These are phyloP conservation scores for Conus canariensis DNA, from an alignment of 2,888 invertebrate genomes.

Conservation along the genomic window DNA sequence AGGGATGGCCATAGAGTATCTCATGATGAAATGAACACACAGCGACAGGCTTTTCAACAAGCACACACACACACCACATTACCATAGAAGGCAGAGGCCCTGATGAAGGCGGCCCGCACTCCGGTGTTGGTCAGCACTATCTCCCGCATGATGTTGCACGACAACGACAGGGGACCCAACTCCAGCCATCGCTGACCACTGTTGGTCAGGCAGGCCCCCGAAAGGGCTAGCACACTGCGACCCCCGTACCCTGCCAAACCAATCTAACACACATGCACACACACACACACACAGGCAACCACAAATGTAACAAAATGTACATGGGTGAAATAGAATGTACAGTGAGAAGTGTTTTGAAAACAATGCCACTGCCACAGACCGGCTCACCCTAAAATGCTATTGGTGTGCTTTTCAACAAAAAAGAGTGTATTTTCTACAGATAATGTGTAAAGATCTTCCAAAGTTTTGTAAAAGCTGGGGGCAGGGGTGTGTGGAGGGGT, in stretches of 20 bases:
- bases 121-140: conserved; percentile 55
- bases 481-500: too few species aligned
- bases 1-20: too few species aligned
- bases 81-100: conserved; percentile 55
- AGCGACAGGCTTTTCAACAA: background rate
- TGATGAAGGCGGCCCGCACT: conserved; percentile 54
- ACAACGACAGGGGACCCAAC: conserved; percentile 48
- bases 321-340: too few species aligned
- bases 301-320: too few species aligned
- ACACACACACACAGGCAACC: background rate
- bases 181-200: conserved; percentile 49
- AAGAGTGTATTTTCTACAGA: too few species aligned
- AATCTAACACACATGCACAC: conserved; percentile 46
- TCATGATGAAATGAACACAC: too few species aligned
- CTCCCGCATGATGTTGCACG: conserved; percentile 46
- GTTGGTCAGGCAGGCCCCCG: conserved; percentile 49
- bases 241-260: conserved; percentile 59
- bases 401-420: too few species aligned
- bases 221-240: conserved; percentile 49
- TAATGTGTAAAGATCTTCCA: too few species aligned
- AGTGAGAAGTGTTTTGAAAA: too few species aligned
- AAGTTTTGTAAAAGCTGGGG: too few species aligned
- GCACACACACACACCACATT: background rate
- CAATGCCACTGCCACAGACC: too few species aligned
- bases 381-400: too few species aligned